Base-by-base conservation (phyloP, 1,140 invertebrate species). In the Parapsyche elsis region DNA sequence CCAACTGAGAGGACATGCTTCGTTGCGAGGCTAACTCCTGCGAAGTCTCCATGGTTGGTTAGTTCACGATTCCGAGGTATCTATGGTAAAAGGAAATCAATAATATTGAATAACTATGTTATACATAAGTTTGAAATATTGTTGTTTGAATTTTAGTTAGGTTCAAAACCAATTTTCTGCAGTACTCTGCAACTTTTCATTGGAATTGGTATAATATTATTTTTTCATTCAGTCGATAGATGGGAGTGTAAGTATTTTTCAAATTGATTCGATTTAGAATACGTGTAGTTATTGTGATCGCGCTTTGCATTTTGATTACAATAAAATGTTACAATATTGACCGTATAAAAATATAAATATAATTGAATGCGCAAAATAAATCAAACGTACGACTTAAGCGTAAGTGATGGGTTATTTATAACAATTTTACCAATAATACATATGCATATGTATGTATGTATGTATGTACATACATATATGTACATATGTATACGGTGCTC, bases 41-140 rank as follows among this genome's bases (percentile, higher is more conserved):
- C 0, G 78, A 79, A 0, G 38, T 44, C 19, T 79, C 71, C 78
- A 79, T 79, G 7, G 5, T 57, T 30, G 14, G 26, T 76, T 38
- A 12, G 26, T 24, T 76, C 9, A 14, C 1, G 2, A 12, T 53
- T 53, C 12, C 1, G 12, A 53, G 16, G 10, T 16, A 38, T 71
- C 26, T 38, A 71, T 12, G 38, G 12, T 5, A n/a, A 44, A 71
- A 5, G 0, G 24, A 71, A 9, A 71, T n/a, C n/a, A n/a, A n/a
- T n/a, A n/a, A n/a, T n/a, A n/a, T n/a, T n/a, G n/a, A n/a, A n/a
- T n/a, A n/a, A n/a, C n/a, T n/a, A n/a, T n/a, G n/a, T n/a, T n/a
- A n/a, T n/a, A n/a, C n/a, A n/a, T n/a, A n/a, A n/a, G n/a, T n/a
- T 70, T 23, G 16, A 70, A 19, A 23, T 26, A 70, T 70, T 26